Base-by-base conservation (phyloP, 2,888 invertebrate genomes). In the Drosophila quinaria region DNA sequence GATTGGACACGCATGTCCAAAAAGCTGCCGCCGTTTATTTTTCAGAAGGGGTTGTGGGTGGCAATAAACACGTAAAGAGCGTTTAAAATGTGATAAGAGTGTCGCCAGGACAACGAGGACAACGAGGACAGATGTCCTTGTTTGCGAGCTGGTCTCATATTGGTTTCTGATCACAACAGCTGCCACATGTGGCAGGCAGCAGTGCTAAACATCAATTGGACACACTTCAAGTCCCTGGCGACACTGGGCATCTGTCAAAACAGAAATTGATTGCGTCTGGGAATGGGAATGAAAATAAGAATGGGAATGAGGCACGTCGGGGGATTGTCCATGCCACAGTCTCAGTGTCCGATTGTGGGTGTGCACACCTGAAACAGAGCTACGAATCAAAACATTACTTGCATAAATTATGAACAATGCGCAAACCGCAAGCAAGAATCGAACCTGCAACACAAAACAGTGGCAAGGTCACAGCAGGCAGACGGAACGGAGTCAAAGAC, bases 1-100 rank as follows among this genome's bases (percentile, higher is more conserved):
- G 72, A 84, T 91, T 91, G 87, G 91, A 88, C 91, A 91, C 91
- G 91, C 91, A 91, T 90, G 90, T 91, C 90, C 89, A 72, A 50
- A 59, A 22, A 60, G 42, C 70, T 55, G 56, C 46, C 46, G 39
- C 19, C n/a, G n/a, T 22, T 22, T 4, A 4, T 22, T 25, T 25
- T 25, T 25, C 1, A 25, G 25, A 11, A 6, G 56, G 22, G 31
- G 17, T 17, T 9, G 49, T 17, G 33, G 19, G 19, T 19, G 69
- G 87, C 89, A 82, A 87, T 87, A 87, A 87, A 87, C 87, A 85
- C 88, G 86, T 87, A 80, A 89, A 83, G 70, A 74, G 60, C 72
- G 76, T 87, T 84, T 79, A 84, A 84, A 87, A 80, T 80, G 82
- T 78, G 76, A 87, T 80, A 74, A 80, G 88, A 88, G 60, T 87